Conservation (phyloP, 2,888 invertebrate genomes). For the Copidosoma aretas region DNA sequence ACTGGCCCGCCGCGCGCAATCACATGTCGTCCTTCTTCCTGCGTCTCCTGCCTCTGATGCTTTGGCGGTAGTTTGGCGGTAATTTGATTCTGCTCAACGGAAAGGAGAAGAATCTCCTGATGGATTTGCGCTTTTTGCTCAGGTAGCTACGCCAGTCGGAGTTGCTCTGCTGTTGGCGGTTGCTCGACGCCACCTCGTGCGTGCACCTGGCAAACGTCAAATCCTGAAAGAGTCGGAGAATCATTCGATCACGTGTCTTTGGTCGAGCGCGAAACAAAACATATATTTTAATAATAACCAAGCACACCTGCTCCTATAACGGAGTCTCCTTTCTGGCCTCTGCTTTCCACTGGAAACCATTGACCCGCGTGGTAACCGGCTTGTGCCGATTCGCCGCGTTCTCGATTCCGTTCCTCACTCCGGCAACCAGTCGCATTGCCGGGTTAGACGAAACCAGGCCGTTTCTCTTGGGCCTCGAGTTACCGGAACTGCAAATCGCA, state of each 20-base stretch:
- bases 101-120: constrained; percentile 59
- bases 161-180: constrained; percentile 12
- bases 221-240: constrained; percentile 44
- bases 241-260: no score
- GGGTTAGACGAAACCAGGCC: constrained; percentile 88
- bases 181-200: constrained; percentile 41
- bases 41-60: constrained; percentile 25
- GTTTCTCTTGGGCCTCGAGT: constrained; percentile 78
- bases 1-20: constrained; percentile 29
- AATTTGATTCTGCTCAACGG: constrained; percentile 62
- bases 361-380: constrained; percentile 63
- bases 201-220: constrained; percentile 46
- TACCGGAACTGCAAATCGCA: constrained; percentile 46
- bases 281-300: not conserved
- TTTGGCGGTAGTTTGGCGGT: constrained; percentile 56
- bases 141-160: constrained; percentile 54
- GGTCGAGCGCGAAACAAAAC: no score
- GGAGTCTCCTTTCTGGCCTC: constrained; percentile 79
- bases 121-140: constrained; percentile 59
- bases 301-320: constrained; percentile 61
- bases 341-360: constrained; percentile 79
- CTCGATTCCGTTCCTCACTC: constrained; percentile 76
- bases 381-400: constrained; percentile 65
- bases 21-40: constrained; percentile 38
- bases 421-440: constrained; percentile 81